Evolutionary conservation across 2,797 vertebrate genomes (phyloP).

Genomic region (Nannoperca australis): DNA sequence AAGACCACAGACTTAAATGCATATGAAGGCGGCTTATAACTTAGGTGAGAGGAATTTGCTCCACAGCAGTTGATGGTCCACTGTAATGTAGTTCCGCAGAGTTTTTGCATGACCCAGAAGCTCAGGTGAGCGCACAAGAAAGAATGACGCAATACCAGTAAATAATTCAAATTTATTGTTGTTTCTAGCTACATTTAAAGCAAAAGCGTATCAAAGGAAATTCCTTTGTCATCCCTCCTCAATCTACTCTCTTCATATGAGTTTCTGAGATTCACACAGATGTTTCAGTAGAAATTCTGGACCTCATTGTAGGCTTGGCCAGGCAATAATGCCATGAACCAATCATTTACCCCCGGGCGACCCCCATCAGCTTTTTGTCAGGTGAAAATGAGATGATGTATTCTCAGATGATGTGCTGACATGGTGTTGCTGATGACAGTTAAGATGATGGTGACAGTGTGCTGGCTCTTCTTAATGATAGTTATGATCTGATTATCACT

Average conservation of each 20-base stretch:
- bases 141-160: neutral
- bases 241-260: constrained; percentile 48
- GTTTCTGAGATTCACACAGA: constrained; percentile 26
- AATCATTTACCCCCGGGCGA: constrained; percentile 43
- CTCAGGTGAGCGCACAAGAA: constrained; percentile 6
- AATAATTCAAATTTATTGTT: too few species aligned
- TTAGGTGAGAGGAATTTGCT: constrained; percentile 19
- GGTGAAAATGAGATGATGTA: constrained; percentile 62
- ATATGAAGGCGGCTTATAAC: constrained; percentile 20
- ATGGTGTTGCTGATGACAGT: constrained; percentile 33
- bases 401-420: constrained; percentile 50
- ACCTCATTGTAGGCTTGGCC: constrained; percentile 20
- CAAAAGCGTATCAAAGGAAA: constrained; percentile 27
- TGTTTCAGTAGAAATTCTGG: constrained; percentile 36
- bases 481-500: constrained; percentile 32
- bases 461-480: constrained; percentile 32
- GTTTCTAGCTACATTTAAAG: constrained; percentile 11
- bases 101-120: constrained; percentile 1
- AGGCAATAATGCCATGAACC: constrained; percentile 41
- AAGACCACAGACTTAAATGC: constrained; percentile 29
- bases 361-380: constrained; percentile 41
- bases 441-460: constrained; percentile 20
- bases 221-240: constrained; percentile 18
- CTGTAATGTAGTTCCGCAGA: accelerated
- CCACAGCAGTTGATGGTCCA: constrained; percentile 8